Conservation (phyloP, 1,140 invertebrate species). For the Calycopis cecrops region DNA sequence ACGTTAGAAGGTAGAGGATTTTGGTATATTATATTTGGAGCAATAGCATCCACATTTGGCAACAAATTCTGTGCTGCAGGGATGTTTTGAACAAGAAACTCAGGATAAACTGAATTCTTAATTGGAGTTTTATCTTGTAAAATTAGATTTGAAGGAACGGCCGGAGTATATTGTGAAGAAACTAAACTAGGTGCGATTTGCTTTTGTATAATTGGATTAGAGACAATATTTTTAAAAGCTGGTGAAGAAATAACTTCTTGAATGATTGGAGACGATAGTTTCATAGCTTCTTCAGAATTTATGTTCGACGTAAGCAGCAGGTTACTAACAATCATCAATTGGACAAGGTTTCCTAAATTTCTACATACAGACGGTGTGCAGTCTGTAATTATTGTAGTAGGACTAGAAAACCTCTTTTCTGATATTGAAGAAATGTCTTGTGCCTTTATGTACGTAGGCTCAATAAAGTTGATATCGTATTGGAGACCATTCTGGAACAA, state of each 20-base stretch:
- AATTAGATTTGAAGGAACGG: no score
- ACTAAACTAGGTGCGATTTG: constrained; percentile 11
- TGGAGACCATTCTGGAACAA: constrained; percentile 10
- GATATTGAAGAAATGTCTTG: constrained; percentile 13
- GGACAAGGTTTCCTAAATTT: constrained; percentile 50
- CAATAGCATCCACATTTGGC: neutral
- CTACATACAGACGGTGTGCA: constrained; percentile 53
- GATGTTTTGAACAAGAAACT: no score
- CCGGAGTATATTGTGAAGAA: neutral
- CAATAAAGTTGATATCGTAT: no score
- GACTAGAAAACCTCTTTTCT: constrained; percentile 18
- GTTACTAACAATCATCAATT: constrained; percentile 57
- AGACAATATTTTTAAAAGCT: constrained; percentile 34
- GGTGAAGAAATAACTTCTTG: constrained; percentile 41
- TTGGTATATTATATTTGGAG: constrained; percentile 2
- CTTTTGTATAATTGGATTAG: constrained; percentile 33
- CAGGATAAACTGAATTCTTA: no score
- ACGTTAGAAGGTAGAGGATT: constrained; percentile 2
- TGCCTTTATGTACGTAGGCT: no score
- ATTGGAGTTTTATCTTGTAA: no score
- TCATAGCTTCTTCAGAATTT: constrained; percentile 32
- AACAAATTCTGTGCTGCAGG: no score
- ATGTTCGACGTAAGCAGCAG: constrained; percentile 42
- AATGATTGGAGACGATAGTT: constrained; percentile 41
- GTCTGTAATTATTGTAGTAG: constrained; percentile 49